Evolutionary conservation across 2,888 invertebrate genomes (phyloP).

Genomic region (Phortica okadai): DNA sequence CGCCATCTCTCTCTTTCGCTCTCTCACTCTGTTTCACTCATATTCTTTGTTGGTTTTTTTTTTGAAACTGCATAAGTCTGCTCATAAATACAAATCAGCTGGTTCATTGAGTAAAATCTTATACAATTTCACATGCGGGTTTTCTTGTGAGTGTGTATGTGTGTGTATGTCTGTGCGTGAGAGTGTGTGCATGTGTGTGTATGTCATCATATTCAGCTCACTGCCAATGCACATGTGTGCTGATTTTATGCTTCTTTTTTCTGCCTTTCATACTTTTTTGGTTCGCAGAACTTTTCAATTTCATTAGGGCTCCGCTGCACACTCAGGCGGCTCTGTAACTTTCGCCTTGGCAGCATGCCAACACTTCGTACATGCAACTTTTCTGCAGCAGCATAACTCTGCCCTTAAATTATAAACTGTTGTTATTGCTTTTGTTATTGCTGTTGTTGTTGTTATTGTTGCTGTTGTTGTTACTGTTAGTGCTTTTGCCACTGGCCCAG

Average conservation of each 20-base stretch:
- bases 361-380: constrained; percentile 9
- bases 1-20: no score
- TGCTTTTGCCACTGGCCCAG: constrained; percentile 8
- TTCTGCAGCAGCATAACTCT: constrained; percentile 3
- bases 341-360: constrained; percentile 58
- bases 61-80: constrained; percentile 18
- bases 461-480: neutral
- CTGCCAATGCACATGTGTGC: no score
- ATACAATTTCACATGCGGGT: constrained; percentile 20
- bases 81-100: constrained; percentile 69
- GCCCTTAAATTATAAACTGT: neutral
- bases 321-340: constrained; percentile 20
- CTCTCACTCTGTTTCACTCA: no score
- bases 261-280: constrained; percentile 34
- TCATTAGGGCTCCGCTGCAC: constrained; percentile 49
- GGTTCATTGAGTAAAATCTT: constrained; percentile 67
- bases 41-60: neutral
- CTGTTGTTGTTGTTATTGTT: neutral
- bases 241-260: constrained; percentile 54
- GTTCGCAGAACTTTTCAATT: constrained; percentile 58
- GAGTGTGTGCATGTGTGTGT: neutral
- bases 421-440: neutral
- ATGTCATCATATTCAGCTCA: no score
- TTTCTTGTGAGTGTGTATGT: constrained; percentile 23
- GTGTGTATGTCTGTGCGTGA: neutral